phyloP scores from a whole-genome alignment of 1,140 invertebrate genomes.

The Trissolcus basalis region DNA sequence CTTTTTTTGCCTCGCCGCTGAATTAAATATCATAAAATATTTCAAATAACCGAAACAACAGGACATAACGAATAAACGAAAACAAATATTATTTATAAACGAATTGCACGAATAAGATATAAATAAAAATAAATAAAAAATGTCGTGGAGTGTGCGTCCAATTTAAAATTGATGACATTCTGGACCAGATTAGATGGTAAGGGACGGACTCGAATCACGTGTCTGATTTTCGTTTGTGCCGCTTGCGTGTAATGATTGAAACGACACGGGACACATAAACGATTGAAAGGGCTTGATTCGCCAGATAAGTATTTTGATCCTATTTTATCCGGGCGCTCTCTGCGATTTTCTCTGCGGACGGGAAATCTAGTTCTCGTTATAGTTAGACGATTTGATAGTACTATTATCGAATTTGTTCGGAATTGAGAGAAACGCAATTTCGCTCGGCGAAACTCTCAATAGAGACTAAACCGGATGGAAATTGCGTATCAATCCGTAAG shows the following conservation, averaged over 20 bases:
- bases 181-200: too few species aligned
- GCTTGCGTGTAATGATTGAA: constrained; percentile 36
- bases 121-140: too few species aligned
- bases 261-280: constrained; percentile 47
- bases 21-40: too few species aligned
- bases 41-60: too few species aligned
- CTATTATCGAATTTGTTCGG: constrained; percentile 68
- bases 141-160: too few species aligned
- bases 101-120: too few species aligned
- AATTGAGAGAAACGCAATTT: constrained; percentile 64
- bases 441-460: constrained; percentile 63
- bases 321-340: constrained; percentile 48
- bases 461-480: constrained; percentile 68
- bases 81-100: too few species aligned
- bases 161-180: too few species aligned
- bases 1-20: too few species aligned
- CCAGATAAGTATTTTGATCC: constrained; percentile 57
- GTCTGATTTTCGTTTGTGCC: constrained; percentile 28
- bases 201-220: constrained; percentile 7
- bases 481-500: constrained; percentile 73
- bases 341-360: constrained; percentile 48
- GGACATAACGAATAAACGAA: too few species aligned
- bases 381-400: constrained; percentile 59
- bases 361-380: constrained; percentile 59
- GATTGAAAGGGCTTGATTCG: constrained; percentile 45